Conservation (phyloP, 2,113 vertebrate genomes). For the Psophia crepitans region DNA sequence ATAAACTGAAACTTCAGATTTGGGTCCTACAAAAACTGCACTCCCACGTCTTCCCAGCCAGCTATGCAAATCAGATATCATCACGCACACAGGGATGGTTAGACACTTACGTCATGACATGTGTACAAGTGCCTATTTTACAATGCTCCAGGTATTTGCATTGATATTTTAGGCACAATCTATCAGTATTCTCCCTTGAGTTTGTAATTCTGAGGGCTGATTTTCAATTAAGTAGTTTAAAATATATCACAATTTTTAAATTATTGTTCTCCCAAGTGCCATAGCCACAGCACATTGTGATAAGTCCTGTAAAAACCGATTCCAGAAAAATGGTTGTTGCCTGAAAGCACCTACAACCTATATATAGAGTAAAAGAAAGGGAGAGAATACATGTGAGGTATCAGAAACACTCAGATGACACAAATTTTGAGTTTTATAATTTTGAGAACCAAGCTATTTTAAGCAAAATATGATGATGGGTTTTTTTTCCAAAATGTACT, state of each 20-base stretch:
- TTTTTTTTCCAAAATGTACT: not conserved
- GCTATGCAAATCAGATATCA: not conserved
- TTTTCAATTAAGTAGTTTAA: not conserved
- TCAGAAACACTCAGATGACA: not conserved
- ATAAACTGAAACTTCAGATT: not conserved
- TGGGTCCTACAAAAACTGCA: not conserved
- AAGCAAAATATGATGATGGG: accelerated
- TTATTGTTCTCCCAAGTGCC: not conserved
- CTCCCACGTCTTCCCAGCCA: not conserved
- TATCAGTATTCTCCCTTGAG: not conserved
- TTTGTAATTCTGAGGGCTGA: not conserved
- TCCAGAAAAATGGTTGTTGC: not conserved
- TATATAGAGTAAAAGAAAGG: not conserved
- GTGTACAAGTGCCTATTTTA: not conserved
- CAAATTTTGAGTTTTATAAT: not conserved
- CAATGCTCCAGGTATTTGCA: not conserved
- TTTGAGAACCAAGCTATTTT: not conserved
- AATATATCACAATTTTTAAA: not conserved
- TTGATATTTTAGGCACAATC: not conserved
- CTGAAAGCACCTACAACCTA: not conserved
- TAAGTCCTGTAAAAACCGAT: not conserved
- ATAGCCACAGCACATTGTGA: not conserved
- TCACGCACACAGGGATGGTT: not conserved
- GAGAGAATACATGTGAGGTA: not conserved
- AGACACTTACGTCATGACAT: not conserved